Evolutionary conservation across 2,113 vertebrate species (phyloP), one percentile per base, ranked within the genome.

Genomic region (Leptodactylus fuscus): DNA sequence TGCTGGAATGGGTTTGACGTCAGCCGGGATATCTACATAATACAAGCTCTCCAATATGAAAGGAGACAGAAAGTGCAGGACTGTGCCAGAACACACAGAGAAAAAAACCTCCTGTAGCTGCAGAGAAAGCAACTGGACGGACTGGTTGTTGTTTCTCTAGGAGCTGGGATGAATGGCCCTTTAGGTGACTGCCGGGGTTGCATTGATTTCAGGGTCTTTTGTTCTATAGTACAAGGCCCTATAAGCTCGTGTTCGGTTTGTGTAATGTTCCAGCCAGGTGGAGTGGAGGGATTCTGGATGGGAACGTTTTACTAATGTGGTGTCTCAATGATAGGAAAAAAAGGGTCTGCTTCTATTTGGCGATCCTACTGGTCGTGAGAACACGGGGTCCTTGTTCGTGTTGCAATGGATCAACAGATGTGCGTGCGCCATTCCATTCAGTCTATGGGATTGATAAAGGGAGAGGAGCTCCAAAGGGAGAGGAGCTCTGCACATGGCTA

Each of bases 61-160:
- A 38, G 34, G 1, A 1, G 65, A 20, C 5, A 18, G 20, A 36
- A 36, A 69, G 65, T 38, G 5, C 65, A 16, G 65, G 32, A 22
- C 20, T 69, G 32, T 36, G 65, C 34, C 34, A 69, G 32, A 69
- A 69, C 8, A 32, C 62, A 67, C 29, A 67, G 62, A 67, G 62
- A 67, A 67, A 32, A 16, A 12, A 12, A 76, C 5, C 60, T 32
- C 29, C 27, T 22, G 2, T 53, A 5, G 36, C n/a, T n/a, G n/a
- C n/a, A n/a, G n/a, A n/a, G n/a, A 38, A 41, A 16, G 34, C 48
- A 81, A 81, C 79, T 81, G 81, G 62, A 82, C 70, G n/a, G 27
- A 82, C 62, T 15, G 41, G 81, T 82, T 70, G 81, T 82, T 70
- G 62, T n/a, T 36, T 70, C 49, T 32, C 22, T 38, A 70, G n/a